Conservation (phyloP, 2,888 invertebrate species). For the Strigamia crassipes region DNA sequence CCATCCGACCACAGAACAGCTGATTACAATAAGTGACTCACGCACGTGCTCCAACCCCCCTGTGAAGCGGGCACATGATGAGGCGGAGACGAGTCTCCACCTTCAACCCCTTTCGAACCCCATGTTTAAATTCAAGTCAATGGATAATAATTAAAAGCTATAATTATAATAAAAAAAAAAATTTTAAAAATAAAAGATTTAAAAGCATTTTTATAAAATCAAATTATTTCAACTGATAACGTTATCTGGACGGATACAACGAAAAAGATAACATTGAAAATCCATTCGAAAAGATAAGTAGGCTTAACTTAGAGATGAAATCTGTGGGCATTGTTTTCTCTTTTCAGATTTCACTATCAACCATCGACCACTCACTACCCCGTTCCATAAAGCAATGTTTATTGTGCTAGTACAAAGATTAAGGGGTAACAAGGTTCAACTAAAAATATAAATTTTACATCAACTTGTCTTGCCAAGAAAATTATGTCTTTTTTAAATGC, state of each 20-base stretch:
- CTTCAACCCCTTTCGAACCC: constrained; percentile 6
- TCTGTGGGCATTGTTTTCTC: background rate
- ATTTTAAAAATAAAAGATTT: no score
- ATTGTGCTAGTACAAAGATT: background rate
- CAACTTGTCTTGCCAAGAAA: no score
- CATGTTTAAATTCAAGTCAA: background rate
- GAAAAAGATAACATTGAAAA: constrained; percentile 1
- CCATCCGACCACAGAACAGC: constrained; percentile 39
- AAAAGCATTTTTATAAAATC: background rate
- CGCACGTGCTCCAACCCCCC: constrained; percentile 37
- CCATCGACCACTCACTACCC: background rate
- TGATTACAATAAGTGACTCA: constrained; percentile 42
- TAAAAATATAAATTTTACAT: no score
- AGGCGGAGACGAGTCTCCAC: background rate
- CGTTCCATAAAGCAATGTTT: background rate
- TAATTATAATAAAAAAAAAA: no score
- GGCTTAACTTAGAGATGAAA: constrained; percentile 1
- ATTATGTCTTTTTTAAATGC: no score
- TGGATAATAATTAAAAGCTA: background rate
- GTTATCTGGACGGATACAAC: constrained; percentile 22
- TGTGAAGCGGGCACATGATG: constrained; percentile 32
- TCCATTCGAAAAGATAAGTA: background rate
- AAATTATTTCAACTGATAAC: background rate
- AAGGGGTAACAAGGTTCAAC: no score
- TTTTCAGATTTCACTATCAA: background rate